phyloP scores from a whole-genome alignment of 2,113 vertebrate species.

The Vidua chalybeata region DNA sequence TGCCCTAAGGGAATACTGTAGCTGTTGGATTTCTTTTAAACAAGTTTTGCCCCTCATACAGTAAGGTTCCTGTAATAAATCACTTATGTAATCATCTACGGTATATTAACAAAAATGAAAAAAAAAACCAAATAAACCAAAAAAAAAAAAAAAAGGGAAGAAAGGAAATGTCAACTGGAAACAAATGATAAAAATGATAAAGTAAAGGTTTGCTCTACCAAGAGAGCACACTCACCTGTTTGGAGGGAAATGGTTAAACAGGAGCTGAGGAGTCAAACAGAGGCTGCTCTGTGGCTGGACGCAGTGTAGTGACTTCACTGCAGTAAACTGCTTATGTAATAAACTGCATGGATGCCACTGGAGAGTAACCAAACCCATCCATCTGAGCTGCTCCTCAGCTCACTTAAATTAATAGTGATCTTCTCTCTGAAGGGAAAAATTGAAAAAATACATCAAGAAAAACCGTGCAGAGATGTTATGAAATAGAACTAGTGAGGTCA shows the following conservation, averaged over 20 bases:
- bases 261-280: not conserved
- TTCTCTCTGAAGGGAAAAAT: slow-evolving; percentile 19
- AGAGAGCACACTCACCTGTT: not conserved
- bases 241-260: not conserved
- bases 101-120: slow-evolving; percentile 26
- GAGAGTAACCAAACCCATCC: slow-evolving; percentile 35
- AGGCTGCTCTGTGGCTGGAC: not conserved
- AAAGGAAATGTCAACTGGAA: not conserved
- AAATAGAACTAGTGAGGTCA: not conserved
- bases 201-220: not conserved
- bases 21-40: slow-evolving; percentile 78
- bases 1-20: slow-evolving; percentile 75
- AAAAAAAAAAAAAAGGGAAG: not conserved
- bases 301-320: slow-evolving; percentile 17
- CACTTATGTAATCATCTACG: slow-evolving; percentile 72
- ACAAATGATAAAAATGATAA: not conserved
- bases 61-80: slow-evolving; percentile 71
- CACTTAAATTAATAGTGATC: slow-evolving; percentile 34
- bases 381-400: slow-evolving; percentile 29
- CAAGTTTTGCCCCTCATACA: slow-evolving; percentile 72
- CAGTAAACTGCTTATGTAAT: slow-evolving; percentile 67
- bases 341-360: slow-evolving; percentile 23
- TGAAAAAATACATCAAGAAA: slow-evolving; percentile 18
- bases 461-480: not conserved
- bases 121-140: not conserved